Base-by-base conservation (phyloP, 2,113 vertebrate species). In the Eolophus roseicapilla region DNA sequence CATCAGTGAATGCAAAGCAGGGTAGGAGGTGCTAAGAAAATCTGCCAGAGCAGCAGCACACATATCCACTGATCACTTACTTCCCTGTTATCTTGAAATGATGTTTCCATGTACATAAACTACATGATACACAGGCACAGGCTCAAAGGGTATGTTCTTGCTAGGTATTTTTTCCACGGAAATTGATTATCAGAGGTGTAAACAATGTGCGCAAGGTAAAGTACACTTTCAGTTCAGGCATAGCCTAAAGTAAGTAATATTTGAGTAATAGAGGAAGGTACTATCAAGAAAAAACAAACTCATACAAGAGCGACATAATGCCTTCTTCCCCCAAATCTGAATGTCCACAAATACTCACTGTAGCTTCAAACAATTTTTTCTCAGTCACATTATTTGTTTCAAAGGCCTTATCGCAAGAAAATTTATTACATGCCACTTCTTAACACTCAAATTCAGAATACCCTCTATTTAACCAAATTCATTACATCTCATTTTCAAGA, bases 281-380 rank as follows among this genome's bases (percentile, higher is more conserved):
- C 2, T 71, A 81, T 21, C 64, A 86, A 75, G 29, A 43, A 68
- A 89, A 92, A 88, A 50, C 25, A 80, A 93, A 85, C 68, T 60
- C 29, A 17, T 0, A 0, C 25, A 84, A 77, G 11, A 91, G 46
- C 1, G 0, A 90, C 28, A 55, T 55, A 84, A 80, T n/a, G 21
- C 35, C 55, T 70, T 73, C 75, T 82, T 47, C 12, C 33, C 31
- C 25, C 50, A 52, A 62, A 91, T 47, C 33, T 68, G 69, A 81
- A 69, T 53, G 31, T 18, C 57, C 21, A 44, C 16, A 82, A 63
- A 86, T 19, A 90, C 25, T 63, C 52, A 29, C 33, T 65, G 62
- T 90, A 90, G 50, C 62, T 81, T 39, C 11, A 2, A 88, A 94
- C 4, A 2, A 96, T 86, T 46, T 88, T 41, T 86, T 76, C 60